Percentiles rank a stretch among this genome's conserved stretches.
These are phyloP conservation scores for Chloroceryle aenea DNA, from an alignment of 2,113 vertebrate genomes.

Conservation along the genomic window DNA sequence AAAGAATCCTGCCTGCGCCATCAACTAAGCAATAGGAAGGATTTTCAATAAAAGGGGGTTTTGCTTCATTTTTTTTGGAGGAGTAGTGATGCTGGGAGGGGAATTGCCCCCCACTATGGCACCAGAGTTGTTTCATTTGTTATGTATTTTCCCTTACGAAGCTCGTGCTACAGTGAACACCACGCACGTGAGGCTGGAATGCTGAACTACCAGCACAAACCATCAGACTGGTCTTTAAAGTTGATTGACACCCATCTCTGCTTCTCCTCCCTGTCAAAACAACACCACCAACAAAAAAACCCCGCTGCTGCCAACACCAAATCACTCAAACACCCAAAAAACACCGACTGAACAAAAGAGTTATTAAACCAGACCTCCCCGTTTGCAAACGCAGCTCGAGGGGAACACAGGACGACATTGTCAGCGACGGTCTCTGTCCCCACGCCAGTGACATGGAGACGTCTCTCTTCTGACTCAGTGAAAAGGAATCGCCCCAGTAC, in stretches of 20 bases:
- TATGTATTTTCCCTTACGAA: not conserved
- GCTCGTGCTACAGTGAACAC: not conserved
- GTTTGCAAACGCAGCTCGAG: not conserved
- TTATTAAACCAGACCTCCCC: constrained; percentile 40
- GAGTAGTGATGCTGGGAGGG: rapidly evolving
- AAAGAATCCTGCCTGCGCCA: not conserved
- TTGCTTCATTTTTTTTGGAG: not conserved
- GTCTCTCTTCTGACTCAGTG: constrained; percentile 69
- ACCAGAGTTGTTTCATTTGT: not conserved
- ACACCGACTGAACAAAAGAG: constrained; percentile 50
- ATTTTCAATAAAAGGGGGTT: not conserved
- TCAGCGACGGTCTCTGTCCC: constrained; percentile 28
- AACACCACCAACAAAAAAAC: not conserved
- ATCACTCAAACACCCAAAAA: constrained; percentile 49
- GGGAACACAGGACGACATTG: constrained; percentile 62
- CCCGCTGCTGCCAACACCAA: not conserved
- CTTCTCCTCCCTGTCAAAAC: constrained; percentile 46
- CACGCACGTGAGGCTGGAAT: not conserved
- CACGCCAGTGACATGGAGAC: constrained; percentile 65
- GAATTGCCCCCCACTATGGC: not conserved
- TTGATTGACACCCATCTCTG: not conserved
- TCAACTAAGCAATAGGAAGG: not conserved
- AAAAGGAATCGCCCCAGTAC: constrained; percentile 39
- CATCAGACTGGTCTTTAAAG: not conserved
- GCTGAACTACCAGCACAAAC: not conserved